Base-by-base conservation (phyloP, 2,797 vertebrate species). In the Huso huso region DNA sequence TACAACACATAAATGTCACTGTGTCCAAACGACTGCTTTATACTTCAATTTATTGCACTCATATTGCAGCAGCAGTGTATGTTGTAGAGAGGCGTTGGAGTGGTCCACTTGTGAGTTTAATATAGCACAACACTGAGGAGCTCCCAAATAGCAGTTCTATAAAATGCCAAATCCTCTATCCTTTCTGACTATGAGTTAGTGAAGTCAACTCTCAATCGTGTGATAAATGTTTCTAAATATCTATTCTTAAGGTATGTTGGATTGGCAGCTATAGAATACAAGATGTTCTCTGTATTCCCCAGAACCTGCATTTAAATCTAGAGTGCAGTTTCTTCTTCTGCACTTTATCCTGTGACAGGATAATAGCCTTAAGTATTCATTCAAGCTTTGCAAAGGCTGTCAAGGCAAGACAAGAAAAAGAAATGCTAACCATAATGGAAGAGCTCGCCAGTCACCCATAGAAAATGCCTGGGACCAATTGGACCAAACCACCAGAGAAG, bases 301-400 rank as follows among this genome's bases (percentile, higher is more conserved):
- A 58, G 13, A 58, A 58, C 55, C 55, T 58, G 12, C 1, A 12
- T 58, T 58, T 58, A 58, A 58, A 58, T n/a, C 55, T 58, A n/a
- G 13, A 11, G 9, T 12, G 55, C 55, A 58, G 55, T 13, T 58
- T 7, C 12, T 58, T 58, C 11, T 58, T 58, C 55, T 10, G 55
- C 6, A 7, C 12, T 7, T 11, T 13, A 58, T 58, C 55, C 6
- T 58, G 11, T 58, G 55, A 58, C 9, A 58, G 55, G 55, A 58
- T 58, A 58, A 10, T 58, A n/a, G 55, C 55, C 55, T 7, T 58
- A 58, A 58, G 55, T n/a, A 58, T 7, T 58, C 55, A 58, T 58
- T 58, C 6, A 58, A 58, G 55, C 55, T 58, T 58, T 58, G 13
- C 55, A 11, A 13, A 58, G 55, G 55, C 9, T 9, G 13, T 58